Percentiles rank a stretch among this genome's conserved stretches.
phyloP scores from a whole-genome alignment of 2,113 vertebrate genomes.

The Phyllostomus hastatus region DNA sequence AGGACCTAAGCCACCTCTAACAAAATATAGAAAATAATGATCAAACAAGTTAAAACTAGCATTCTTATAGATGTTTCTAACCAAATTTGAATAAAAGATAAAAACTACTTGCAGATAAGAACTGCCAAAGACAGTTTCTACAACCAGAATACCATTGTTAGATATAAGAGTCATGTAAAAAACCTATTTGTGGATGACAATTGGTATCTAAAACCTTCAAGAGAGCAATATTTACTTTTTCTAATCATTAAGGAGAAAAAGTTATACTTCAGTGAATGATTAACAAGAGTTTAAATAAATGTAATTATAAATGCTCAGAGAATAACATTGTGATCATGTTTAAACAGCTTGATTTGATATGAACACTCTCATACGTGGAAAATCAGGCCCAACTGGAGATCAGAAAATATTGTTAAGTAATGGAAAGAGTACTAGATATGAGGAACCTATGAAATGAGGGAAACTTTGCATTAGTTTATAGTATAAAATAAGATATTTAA shows the following conservation, averaged over 20 bases:
- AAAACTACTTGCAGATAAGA: not conserved
- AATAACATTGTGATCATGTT: slow-evolving; percentile 58
- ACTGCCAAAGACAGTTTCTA: not conserved
- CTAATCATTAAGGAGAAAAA: slow-evolving; percentile 65
- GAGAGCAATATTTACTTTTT: slow-evolving; percentile 66
- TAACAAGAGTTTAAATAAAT: slow-evolving; percentile 71
- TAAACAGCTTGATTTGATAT: slow-evolving; percentile 68
- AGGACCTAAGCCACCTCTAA: not conserved
- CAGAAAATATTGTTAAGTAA: slow-evolving; percentile 13
- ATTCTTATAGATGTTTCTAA: not conserved
- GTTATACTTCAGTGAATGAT: slow-evolving; percentile 70
- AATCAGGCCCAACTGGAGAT: not conserved
- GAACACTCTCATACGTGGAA: slow-evolving; percentile 46
- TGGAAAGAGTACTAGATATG: not conserved
- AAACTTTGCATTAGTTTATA: not conserved
- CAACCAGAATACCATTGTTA: not conserved
- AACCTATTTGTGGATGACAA: not conserved
- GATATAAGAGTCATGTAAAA: not conserved
- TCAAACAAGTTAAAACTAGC: not conserved
- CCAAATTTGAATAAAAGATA: slow-evolving; percentile 27
- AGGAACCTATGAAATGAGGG: not conserved
- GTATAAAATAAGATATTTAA: not conserved
- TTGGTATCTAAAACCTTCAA: slow-evolving; percentile 50
- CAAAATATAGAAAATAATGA: not conserved
- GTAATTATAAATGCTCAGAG: slow-evolving; percentile 61